Conservation (phyloP, 2,113 vertebrate genomes). For the human (Homo sapiens) region DNA sequence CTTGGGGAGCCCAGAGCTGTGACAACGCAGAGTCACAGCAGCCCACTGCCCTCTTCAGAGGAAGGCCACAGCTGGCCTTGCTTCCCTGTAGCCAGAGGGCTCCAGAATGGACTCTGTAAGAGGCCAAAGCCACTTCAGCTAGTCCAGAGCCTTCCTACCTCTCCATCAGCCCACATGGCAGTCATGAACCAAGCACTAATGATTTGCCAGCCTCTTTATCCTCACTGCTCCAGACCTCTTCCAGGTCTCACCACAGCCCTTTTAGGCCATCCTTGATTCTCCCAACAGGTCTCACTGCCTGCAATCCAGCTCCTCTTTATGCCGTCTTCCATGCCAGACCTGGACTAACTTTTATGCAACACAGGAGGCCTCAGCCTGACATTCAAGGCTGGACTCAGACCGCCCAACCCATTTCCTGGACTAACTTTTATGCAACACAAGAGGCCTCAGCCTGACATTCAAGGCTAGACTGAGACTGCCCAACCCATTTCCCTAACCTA, state of each 20-base stretch:
- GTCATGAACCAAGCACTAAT: neutral
- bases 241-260: neutral
- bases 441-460: constrained; percentile 1
- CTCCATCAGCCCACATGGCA: neutral
- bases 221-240: neutral
- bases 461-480: neutral
- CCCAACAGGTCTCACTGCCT: neutral
- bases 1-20: constrained; percentile 17
- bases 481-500: neutral
- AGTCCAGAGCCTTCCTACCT: neutral
- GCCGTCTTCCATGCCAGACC: neutral
- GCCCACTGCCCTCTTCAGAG: neutral
- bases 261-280: neutral
- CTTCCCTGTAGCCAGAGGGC: neutral
- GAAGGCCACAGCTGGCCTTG: neutral
- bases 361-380: neutral
- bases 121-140: neutral
- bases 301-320: neutral
- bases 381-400: neutral
- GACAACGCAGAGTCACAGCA: constrained; percentile 22
- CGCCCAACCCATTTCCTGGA: neutral
- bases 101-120: neutral
- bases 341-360: constrained; percentile 21
- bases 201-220: neutral
- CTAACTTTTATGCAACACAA: neutral